Base-by-base conservation (phyloP, 2,888 invertebrate species). In the Smittia sp. region DNA sequence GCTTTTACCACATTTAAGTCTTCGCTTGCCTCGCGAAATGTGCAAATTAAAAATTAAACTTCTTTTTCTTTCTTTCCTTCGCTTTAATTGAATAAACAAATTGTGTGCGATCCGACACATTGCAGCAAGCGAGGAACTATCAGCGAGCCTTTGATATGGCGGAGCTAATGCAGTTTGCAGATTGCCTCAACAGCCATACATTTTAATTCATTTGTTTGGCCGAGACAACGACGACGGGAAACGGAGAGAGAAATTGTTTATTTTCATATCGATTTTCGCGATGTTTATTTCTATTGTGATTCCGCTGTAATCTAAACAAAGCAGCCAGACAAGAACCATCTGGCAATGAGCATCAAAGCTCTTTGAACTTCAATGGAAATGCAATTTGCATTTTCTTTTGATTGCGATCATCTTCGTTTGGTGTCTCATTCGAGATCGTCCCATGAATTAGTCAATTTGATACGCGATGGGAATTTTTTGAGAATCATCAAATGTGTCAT, bases 71-170 rank as follows among this genome's bases (percentile, higher is more conserved):
- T 13, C 25, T 27, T 27, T 67, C 39, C 68, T 11, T 41, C 68
- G 32, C 39, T 68, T 68, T 52, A 69, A 54, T 69, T 69, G 54
- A 69, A 69, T 69, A 69, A 69, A 69, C 69, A 69, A 69, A 69
- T 69, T 69, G 68, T 68, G 68, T 68, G 68, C 41, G 46, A 46
- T 41, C 46, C 13, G 13, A 52, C 46, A 69, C 25, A 69, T 27
- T 63, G 25, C 63, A 27, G 1, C 22, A 13, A 22, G 58, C 13
- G 69, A 69, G 22, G 46, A 46, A 58, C 58, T 58, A 58, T 58
- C 58, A 58, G 20, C 9, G 46, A 46, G 58, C 11, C 58, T 22
- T 58, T 58, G 58, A 58, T 58, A 58, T 58, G 22, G 58, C 22
- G 58, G 6, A 22, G 58, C 58, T 58, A 58, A 58, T 58, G 58